Percentiles rank a stretch among this genome's conserved stretches.
phyloP scores from a whole-genome alignment of 2,888 invertebrate genomes.

The Hydrotaea diabolus region DNA sequence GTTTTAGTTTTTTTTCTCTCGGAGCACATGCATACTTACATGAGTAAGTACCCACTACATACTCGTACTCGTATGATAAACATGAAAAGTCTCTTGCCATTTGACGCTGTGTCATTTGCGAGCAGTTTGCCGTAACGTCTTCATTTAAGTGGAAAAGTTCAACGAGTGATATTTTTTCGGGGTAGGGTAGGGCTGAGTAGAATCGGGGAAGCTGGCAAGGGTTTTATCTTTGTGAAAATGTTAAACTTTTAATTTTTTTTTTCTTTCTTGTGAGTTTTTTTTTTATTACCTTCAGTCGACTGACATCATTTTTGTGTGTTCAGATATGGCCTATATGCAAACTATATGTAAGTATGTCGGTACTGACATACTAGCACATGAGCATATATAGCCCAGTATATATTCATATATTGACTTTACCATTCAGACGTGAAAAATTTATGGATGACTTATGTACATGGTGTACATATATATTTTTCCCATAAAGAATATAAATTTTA shows the following conservation, averaged over 20 bases:
- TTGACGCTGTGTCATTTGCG: background rate
- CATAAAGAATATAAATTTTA: background rate
- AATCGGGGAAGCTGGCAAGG: too few species aligned
- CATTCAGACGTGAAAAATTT: background rate
- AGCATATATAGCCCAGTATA: too few species aligned
- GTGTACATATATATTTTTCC: too few species aligned
- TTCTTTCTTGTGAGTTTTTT: too few species aligned
- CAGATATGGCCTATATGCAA: background rate
- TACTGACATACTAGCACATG: too few species aligned
- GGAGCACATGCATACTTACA: background rate
- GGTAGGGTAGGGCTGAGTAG: too few species aligned
- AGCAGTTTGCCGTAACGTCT: background rate
- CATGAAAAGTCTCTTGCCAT: background rate
- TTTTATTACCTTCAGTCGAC: constrained; percentile 2
- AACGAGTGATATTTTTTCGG: background rate
- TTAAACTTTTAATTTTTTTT: background rate
- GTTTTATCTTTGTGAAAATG: background rate
- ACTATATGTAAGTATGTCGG: background rate
- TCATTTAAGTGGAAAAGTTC: constrained; percentile 9
- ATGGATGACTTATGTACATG: background rate
- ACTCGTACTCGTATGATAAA: background rate
- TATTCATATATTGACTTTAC: background rate
- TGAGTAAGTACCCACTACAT: background rate
- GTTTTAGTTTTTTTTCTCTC: too few species aligned
- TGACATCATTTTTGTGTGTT: background rate